Evolutionary conservation across 2,888 invertebrate genomes (phyloP), one percentile per base, ranked within the genome.

Genomic region (Maniola hyperantus): DNA sequence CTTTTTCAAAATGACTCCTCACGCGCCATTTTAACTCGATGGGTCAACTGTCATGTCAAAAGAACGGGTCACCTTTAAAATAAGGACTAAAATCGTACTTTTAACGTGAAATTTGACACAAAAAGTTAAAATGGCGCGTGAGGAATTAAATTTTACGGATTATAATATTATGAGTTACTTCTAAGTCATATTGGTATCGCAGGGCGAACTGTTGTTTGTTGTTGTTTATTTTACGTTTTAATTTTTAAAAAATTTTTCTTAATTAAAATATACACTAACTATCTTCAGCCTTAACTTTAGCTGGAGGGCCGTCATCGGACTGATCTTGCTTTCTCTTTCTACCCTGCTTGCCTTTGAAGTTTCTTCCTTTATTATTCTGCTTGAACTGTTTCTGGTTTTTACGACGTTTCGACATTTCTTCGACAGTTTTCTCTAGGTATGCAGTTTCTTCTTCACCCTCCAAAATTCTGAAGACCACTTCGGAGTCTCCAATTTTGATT

Each of bases 371-470:
- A 62, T 84, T 85, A 71, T 42, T 51, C 20, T 82, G 76, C 67
- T 82, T 85, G 60, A 79, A 85, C 20, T 80, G 83, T 64, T 91
- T 93, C 73, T 84, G 87, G 69, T 90, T 94, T 77, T 85, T 89
- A 76, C 94, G 92, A 7, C 93, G 81, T 73, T 93, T 93, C 54
- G 92, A 84, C 87, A 95, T 94, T 72, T 94, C 93, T 70, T 94
- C 94, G 0, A 93, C 83, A 33, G 94, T 94, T 78, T 95, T 95
- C 64, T 93, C 92, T 64, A 96, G 83, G 77, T 94, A 95, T 15
- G 90, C 89, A 18, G 94, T 93, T 77, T 97, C 96, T 78, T 96
- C 96, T 0, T 96, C 96, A 1, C 95, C 96, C 83, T 95, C 95
- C 1, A 97, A 80, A 0, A 94, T 82, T 67, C 92, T 90, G 65